Evolutionary conservation across 2,113 vertebrate species (phyloP).

Genomic region (Callaeas wilsoni): DNA sequence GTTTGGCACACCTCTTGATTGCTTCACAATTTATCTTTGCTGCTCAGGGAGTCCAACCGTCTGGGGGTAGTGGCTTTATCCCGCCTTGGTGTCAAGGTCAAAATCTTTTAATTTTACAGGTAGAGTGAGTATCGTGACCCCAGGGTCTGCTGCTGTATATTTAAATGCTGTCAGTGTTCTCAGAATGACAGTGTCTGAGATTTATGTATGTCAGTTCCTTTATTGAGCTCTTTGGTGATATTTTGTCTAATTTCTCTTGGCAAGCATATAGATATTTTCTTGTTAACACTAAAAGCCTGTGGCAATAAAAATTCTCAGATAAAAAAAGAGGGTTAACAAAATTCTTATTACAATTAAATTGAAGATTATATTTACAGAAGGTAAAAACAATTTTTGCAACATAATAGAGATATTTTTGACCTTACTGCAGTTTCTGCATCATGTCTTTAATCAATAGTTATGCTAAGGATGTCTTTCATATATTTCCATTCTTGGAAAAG

Average conservation of each 20-base stretch:
- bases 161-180: slow-evolving; percentile 56
- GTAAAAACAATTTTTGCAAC: neutral
- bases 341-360: neutral
- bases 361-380: neutral
- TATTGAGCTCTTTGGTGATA: slow-evolving; percentile 40
- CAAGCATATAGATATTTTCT: slow-evolving; percentile 55
- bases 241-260: slow-evolving; percentile 54
- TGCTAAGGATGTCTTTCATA: neutral
- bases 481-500: neutral
- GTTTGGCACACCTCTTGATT: neutral
- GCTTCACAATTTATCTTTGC: slow-evolving; percentile 67
- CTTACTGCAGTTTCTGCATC: neutral
- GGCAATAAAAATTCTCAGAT: neutral
- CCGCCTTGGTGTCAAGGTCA: slow-evolving; percentile 67
- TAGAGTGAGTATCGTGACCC: slow-evolving; percentile 47
- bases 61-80: slow-evolving; percentile 25
- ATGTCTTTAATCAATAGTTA: neutral
- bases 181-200: neutral
- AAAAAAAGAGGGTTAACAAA: neutral
- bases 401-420: neutral
- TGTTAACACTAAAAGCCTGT: slow-evolving; percentile 41
- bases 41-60: slow-evolving; percentile 57
- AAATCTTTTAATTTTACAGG: slow-evolving; percentile 73
- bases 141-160: slow-evolving; percentile 54
- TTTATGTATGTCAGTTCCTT: slow-evolving; percentile 53